Base-by-base conservation (phyloP, 2,888 invertebrate genomes). In the Apamea crenata region DNA sequence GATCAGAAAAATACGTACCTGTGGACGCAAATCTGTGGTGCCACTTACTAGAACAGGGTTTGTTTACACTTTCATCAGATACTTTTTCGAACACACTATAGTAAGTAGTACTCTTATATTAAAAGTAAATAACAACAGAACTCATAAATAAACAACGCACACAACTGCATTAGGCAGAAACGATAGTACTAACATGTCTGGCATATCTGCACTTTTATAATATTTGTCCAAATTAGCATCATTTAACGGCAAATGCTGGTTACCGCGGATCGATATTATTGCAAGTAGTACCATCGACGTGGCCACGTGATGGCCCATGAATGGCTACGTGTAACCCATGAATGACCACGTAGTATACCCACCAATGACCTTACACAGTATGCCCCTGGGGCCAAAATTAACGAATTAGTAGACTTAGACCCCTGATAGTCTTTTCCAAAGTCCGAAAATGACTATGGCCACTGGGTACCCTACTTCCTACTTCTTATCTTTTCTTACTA, bases 191-290 rank as follows among this genome's bases (percentile, higher is more conserved):
- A 63, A 1, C 12, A 14, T 2, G 47, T 4, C 53, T 40, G n/a
- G 0, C 66, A 36, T 44, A 36, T 89, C 84, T 83, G 10, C 29
- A 56, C 12, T 25, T 18, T 12, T 61, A 69, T 85, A 82, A 12
- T 90, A 90, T 87, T 66, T 92, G 92, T 40, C 47, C 80, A 86
- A 90, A 91, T 91, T 88, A 91, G 79, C 88, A 90, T 83, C 85
- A 88, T 90, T 93, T 92, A 93, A 91, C 92, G 91, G 92, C 92
- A 89, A 90, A 90, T 86, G 85, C 83, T 88, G 77, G 85, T 85
- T 68, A 74, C 59, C 56, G 72, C 47, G 75, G 77, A 78, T 82
- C 82, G 86, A 80, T 83, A 81, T 77, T 74, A 79, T 76, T 78
- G 84, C 77, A 76, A 73, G 68, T 25, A 50, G 36, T 44, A 32